Percentiles rank a stretch among this genome's conserved stretches.
These are phyloP conservation scores for Sesamia inferens DNA, from an alignment of 2,888 invertebrate genomes.

Conservation along the genomic window DNA sequence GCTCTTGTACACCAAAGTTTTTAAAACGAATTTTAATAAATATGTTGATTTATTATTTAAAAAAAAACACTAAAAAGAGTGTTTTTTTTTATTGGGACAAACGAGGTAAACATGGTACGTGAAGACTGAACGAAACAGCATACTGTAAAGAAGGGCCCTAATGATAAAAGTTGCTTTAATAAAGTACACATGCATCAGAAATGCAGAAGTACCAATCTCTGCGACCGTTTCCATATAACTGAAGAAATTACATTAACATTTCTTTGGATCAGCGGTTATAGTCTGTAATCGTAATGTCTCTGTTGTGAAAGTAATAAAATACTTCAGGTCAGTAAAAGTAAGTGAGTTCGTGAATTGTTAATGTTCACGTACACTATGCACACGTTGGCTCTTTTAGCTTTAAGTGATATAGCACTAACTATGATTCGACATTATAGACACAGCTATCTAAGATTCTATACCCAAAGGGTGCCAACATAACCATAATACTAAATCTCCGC, in stretches of 20 bases:
- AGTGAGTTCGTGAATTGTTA: neutral
- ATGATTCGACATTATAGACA: no score
- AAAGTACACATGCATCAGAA: slow-evolving; percentile 1
- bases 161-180: slow-evolving; percentile 54
- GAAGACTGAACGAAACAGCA: slow-evolving; percentile 40
- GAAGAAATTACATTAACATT: neutral
- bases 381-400: no score
- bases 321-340: neutral
- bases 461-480: no score
- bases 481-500: no score
- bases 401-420: neutral
- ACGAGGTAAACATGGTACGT: slow-evolving; percentile 19
- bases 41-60: no score
- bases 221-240: neutral
- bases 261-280: neutral
- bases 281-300: neutral
- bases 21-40: no score
- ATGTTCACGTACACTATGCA: neutral
- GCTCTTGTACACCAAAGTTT: no score
- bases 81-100: no score
- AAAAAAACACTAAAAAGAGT: no score
- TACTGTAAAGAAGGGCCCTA: slow-evolving; percentile 44
- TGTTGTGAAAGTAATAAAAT: neutral
- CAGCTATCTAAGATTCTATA: neutral
- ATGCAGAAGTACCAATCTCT: slow-evolving; percentile 32